Conservation (phyloP, 2,797 vertebrate species). For the Brachyalestes nurse region DNA sequence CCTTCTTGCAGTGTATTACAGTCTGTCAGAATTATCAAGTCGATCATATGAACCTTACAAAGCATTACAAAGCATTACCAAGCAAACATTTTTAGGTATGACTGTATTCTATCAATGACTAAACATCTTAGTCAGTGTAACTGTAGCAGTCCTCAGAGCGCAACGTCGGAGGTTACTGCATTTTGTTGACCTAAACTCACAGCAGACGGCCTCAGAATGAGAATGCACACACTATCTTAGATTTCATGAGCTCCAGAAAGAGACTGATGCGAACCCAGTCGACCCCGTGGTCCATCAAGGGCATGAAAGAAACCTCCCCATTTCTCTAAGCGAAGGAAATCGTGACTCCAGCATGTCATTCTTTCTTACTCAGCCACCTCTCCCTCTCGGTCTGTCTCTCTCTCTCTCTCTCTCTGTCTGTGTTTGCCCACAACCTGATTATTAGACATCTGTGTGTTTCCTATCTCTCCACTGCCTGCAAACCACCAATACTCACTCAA, state of each 20-base stretch:
- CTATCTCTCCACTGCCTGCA: slow-evolving; percentile 12
- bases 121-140: not conserved
- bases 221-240: not conserved
- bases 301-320: not conserved
- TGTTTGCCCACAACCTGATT: slow-evolving; percentile 19
- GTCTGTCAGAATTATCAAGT: too few species aligned
- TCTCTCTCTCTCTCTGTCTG: too few species aligned
- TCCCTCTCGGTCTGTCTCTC: too few species aligned
- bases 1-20: too few species aligned
- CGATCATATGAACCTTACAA: too few species aligned
- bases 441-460: not conserved
- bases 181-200: not conserved
- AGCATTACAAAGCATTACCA: too few species aligned
- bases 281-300: not conserved
- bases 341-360: not conserved
- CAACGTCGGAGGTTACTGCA: not conserved
- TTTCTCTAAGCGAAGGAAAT: not conserved
- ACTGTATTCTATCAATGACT: not conserved
- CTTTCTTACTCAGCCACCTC: not conserved
- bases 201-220: not conserved
- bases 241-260: not conserved
- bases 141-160: not conserved
- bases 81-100: not conserved
- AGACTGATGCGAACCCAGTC: not conserved
- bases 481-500: slow-evolving; percentile 13